Base-by-base conservation (phyloP, 1,140 invertebrate genomes). In the Zaprionus ghesquierei region DNA sequence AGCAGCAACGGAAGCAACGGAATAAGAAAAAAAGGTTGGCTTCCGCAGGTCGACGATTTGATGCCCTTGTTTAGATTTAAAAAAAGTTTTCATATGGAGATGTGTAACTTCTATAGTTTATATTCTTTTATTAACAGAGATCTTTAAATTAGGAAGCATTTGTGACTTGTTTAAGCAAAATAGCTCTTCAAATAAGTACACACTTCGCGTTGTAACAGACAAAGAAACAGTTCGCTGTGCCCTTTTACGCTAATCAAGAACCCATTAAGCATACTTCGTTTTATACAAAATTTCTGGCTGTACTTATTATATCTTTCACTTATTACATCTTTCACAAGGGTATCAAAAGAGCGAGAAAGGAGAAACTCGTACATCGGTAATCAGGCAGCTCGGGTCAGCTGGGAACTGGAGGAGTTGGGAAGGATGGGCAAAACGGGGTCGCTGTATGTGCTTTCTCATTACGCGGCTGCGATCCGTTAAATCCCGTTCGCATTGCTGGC, bases 401-500 rank as follows among this genome's bases (percentile, higher is more conserved):
- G 3, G 33, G 18, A 22, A 3, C 41, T 5, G 1, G 41, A 1
- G 18, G 9, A 20, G 18, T 18, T n/a, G 6, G 8, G 41, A 10
- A 12, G 33, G 33, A 13, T 8, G 12, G 2, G 33, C 4, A 35
- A n/a, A n/a, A n/a, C n/a, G 29, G 29, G 15, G n/a, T 15, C n/a
- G 15, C 35, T 55, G 18, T 18, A 55, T 55, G 53, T 55, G 53
- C 29, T 55, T 31, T 35, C 22, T 35, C 53, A 55, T 35, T 55
- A 55, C 53, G 13, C 20, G 29, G 33, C 31, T 35, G 29, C 20
- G 53, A 33, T 3, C 53, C 53, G 31, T 31, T 33, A 55, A 55
- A 55, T 15, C 15, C 15, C 31, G 53, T 20, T 23, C 53, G 25
- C 13, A 15, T 5, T 51, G 27, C 27, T 5, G 3, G n/a, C n/a